Conservation (phyloP, 2,113 vertebrate species). For the Pantherophis guttatus region DNA sequence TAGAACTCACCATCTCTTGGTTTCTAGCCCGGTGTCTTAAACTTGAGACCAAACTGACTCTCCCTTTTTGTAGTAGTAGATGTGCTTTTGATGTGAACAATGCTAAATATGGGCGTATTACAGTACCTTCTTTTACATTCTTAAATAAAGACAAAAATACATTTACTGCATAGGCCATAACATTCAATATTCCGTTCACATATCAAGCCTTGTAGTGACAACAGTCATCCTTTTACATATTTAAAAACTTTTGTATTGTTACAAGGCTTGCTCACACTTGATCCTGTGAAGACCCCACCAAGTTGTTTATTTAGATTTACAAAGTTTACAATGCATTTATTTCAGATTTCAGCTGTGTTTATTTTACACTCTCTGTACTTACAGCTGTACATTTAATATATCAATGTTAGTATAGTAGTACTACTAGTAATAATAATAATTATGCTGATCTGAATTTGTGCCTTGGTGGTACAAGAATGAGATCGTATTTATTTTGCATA, state of each 20-base stretch:
- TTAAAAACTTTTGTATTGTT: background rate
- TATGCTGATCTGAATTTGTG: background rate
- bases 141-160: background rate
- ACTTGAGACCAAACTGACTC: background rate
- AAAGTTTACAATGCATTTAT: background rate
- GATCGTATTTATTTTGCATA: background rate
- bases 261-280: background rate
- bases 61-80: background rate
- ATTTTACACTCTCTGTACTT: background rate
- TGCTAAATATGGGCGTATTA: background rate
- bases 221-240: background rate
- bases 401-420: background rate
- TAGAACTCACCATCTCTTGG: background rate
- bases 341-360: background rate
- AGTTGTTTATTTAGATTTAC: background rate
- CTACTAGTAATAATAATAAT: background rate
- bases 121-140: background rate
- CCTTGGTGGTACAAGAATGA: background rate
- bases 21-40: background rate
- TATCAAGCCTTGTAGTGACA: background rate
- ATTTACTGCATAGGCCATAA: background rate
- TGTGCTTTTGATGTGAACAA: background rate
- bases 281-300: background rate
- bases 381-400: background rate
- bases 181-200: background rate